phyloP scores from a whole-genome alignment of 35 echinoderm and acorn worm genomes.

The Ptychodera flava region DNA sequence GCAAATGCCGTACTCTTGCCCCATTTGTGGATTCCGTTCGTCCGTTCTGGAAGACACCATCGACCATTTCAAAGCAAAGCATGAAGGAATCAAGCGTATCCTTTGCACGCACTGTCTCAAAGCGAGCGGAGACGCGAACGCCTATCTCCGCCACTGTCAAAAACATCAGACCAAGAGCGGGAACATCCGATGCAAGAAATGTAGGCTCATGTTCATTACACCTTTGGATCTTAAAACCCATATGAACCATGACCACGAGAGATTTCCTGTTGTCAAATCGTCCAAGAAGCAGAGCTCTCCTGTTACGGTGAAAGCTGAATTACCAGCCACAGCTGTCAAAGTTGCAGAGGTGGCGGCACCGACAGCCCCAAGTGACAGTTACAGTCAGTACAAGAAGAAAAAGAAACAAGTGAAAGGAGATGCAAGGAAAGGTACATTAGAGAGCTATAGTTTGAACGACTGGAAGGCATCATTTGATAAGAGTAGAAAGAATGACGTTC shows the following conservation, averaged over 20 bases:
- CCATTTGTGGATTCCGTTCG: constrained; percentile 38
- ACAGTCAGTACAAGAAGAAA: background rate
- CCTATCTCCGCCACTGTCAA: constrained; percentile 46
- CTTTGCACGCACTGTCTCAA: constrained; percentile 50
- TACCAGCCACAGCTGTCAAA: background rate
- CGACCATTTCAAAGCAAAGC: constrained; percentile 34
- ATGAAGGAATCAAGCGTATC: constrained; percentile 44
- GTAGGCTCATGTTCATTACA: constrained; percentile 49
- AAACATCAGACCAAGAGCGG: constrained; percentile 39
- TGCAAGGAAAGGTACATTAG: constrained; percentile 6
- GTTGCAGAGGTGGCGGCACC: background rate
- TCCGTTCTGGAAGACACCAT: constrained; percentile 45
- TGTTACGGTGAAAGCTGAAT: constrained; percentile 2
- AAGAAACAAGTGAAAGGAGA: constrained; percentile 1
- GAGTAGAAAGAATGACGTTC: constrained; percentile 15
- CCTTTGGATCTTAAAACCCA: constrained; percentile 35
- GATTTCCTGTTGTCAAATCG: background rate
- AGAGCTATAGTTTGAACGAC: background rate
- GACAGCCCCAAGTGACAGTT: background rate
- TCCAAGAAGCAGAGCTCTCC: background rate
- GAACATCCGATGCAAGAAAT: constrained; percentile 24
- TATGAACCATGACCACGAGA: constrained; percentile 28
- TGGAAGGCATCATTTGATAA: constrained; percentile 15
- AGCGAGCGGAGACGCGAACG: constrained; percentile 27
- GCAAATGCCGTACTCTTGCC: constrained; percentile 60